A percentile compares a stretch with the other conserved stretches of the same genome.
Conservation (phyloP, 2,113 vertebrate species). For the Indri indri region DNA sequence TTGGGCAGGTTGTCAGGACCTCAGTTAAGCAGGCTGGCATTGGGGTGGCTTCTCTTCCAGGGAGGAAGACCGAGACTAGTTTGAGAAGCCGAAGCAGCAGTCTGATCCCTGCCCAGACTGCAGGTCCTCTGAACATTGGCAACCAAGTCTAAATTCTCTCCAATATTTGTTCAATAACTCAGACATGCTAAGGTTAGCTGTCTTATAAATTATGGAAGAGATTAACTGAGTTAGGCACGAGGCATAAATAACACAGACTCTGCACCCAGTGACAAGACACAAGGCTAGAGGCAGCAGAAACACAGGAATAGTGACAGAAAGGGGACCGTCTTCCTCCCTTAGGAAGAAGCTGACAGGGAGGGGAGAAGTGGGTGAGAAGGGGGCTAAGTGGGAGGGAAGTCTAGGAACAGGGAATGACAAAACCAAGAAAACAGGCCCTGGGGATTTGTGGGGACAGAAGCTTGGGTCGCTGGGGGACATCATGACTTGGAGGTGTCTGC, state of each 20-base stretch:
- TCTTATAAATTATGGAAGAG: slow-evolving; percentile 64
- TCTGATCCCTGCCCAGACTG: neutral
- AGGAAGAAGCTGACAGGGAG: neutral
- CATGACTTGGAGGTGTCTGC: neutral
- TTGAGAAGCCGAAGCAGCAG: neutral
- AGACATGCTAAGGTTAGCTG: slow-evolving; percentile 29
- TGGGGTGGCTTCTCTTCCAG: neutral
- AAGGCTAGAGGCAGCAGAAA: neutral
- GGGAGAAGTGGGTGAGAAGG: neutral
- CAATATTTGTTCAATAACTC: slow-evolving; percentile 43
- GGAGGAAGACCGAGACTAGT: neutral
- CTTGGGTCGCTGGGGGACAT: fast-evolving
- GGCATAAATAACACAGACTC: slow-evolving; percentile 50
- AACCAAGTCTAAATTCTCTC: slow-evolving; percentile 21
- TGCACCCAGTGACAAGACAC: slow-evolving; percentile 17
- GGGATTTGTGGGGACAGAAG: neutral
- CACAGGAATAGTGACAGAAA: neutral
- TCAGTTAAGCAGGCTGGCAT: neutral
- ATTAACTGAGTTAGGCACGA: slow-evolving; percentile 40
- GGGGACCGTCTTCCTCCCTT: neutral
- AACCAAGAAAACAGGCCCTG: neutral
- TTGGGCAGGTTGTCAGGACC: neutral
- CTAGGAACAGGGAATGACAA: neutral
- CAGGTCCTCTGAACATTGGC: neutral
- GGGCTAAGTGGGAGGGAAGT: neutral